phyloP scores from a whole-genome alignment of 2,797 vertebrate genomes.

The Streptopelia turtur region DNA sequence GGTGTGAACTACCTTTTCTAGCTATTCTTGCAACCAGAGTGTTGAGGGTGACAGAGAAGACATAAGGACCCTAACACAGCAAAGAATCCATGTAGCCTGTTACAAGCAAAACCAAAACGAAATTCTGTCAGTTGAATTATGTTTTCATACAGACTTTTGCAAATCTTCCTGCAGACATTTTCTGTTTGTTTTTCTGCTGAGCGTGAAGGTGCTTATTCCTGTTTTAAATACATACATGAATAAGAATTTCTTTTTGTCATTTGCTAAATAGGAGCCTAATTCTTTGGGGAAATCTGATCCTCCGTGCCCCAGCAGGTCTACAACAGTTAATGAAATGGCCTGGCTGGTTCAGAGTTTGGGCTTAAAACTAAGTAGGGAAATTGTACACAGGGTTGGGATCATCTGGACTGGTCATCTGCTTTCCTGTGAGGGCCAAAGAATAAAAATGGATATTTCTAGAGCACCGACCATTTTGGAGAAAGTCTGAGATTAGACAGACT shows the following conservation, averaged over 20 bases:
- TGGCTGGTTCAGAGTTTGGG: not conserved
- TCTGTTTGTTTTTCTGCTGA: not conserved
- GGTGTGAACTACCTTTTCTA: not conserved
- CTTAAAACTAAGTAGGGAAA: not conserved
- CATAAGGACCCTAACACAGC: rapidly evolving
- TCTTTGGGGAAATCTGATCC: not conserved
- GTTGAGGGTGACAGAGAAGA: not conserved
- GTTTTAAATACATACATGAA: not conserved
- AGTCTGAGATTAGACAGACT: not conserved
- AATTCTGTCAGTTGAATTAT: not conserved
- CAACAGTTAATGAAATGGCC: not conserved
- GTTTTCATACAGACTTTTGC: not conserved
- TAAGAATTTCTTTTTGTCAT: not conserved
- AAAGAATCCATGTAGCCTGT: not conserved
- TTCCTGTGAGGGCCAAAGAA: not conserved
- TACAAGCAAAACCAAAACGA: not conserved
- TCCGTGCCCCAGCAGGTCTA: not conserved
- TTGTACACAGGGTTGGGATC: not conserved
- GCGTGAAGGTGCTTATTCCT: not conserved
- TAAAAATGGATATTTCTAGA: not conserved
- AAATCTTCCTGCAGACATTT: not conserved
- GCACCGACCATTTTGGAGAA: not conserved
- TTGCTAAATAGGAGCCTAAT: not conserved
- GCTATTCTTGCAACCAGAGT: not conserved
- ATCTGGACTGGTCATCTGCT: not conserved